These are phyloP conservation scores for Meloe dianella DNA, from an alignment of 2,888 invertebrate genomes.

Conservation along the genomic window DNA sequence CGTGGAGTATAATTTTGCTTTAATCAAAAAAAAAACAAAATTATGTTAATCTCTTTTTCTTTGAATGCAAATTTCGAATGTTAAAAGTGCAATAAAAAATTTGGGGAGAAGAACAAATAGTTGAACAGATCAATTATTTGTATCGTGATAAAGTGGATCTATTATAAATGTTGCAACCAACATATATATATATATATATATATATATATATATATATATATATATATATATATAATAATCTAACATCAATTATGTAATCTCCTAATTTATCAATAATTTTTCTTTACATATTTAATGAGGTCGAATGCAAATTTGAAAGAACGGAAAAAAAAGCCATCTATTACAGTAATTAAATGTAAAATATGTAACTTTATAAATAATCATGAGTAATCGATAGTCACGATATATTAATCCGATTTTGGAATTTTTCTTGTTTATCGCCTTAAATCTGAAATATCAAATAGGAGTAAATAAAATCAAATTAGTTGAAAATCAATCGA, in stretches of 20 bases:
- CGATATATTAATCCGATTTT: background rate
- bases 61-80: no score
- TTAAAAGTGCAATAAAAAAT: background rate
- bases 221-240: no score
- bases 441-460: background rate
- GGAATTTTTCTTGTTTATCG: background rate
- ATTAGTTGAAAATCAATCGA: background rate
- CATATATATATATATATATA: no score
- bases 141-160: background rate
- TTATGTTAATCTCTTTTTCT: no score
- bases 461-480: no score
- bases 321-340: background rate
- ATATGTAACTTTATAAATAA: background rate
- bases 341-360: background rate
- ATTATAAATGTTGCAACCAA: no score
- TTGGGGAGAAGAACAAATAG: background rate
- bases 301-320: no score
- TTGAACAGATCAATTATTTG: background rate
- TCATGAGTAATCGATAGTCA: background rate
- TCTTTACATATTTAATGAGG: no score
- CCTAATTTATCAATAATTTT: no score
- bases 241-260: no score
- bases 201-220: no score
- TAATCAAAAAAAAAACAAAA: background rate
- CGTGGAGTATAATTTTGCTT: background rate